Conservation (phyloP, 2,113 vertebrate species). For the Zootoca vivipara region DNA sequence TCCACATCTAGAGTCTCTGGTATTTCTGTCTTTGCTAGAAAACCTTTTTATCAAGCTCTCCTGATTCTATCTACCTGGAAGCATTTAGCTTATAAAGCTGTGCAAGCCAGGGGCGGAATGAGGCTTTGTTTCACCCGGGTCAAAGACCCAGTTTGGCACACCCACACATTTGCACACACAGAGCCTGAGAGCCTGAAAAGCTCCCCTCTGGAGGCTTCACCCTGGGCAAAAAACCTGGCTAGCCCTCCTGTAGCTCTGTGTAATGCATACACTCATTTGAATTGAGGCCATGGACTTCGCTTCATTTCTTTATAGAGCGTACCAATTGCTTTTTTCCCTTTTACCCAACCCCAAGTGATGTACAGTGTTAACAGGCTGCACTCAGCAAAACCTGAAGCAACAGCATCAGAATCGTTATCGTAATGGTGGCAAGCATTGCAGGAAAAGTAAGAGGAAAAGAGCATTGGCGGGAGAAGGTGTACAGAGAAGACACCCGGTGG, state of each 20-base stretch:
- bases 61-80: not conserved
- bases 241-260: no score
- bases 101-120: not conserved
- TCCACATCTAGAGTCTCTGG: not conserved
- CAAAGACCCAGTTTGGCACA: no score
- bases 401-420: not conserved
- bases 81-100: not conserved
- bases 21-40: not conserved
- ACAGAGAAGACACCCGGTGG: not conserved
- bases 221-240: no score
- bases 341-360: not conserved
- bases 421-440: not conserved
- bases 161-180: no score
- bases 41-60: not conserved
- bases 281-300: not conserved
- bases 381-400: not conserved
- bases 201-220: no score
- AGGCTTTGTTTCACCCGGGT: no score
- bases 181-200: no score
- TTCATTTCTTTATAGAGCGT: not conserved
- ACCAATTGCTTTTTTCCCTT: not conserved
- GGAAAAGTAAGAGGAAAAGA: no score
- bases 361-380: not conserved
- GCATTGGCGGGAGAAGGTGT: not conserved
- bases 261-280: not conserved